Percentiles rank a stretch among this genome's conserved stretches.
These are phyloP conservation scores for Halcyon badia DNA, from an alignment of 2,797 vertebrate genomes.

Conservation along the genomic window DNA sequence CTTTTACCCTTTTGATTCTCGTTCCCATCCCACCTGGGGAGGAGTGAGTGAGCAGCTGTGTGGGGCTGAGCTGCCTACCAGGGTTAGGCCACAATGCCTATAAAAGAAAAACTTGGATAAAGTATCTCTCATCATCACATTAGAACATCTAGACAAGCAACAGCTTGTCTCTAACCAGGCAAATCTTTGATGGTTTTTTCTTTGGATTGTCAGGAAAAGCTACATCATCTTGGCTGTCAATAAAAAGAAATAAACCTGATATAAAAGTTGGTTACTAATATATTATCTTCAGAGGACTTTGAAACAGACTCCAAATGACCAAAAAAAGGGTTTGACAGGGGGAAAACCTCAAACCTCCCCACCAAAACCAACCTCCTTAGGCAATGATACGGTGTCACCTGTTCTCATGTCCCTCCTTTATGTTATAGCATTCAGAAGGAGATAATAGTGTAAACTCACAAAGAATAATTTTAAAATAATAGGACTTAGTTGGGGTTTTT, in stretches of 20 bases:
- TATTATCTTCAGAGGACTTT: background rate
- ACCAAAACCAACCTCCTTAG: background rate
- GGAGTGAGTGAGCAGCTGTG: background rate
- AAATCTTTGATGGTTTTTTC: background rate
- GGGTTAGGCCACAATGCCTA: background rate
- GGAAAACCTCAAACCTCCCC: background rate
- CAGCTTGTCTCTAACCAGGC: background rate
- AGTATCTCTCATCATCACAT: background rate
- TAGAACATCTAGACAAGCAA: background rate
- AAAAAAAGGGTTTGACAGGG: background rate
- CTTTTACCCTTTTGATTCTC: background rate
- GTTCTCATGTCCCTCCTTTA: background rate
- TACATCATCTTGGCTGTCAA: background rate
- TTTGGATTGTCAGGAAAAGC: background rate
- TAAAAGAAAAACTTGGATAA: background rate
- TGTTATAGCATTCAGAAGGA: background rate
- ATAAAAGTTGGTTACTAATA: background rate
- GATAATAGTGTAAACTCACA: background rate
- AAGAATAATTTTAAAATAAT: background rate
- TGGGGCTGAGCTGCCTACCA: background rate
- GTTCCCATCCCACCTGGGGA: background rate
- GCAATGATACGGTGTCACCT: background rate
- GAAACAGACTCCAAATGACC: background rate
- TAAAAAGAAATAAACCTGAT: background rate
- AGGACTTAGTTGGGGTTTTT: fast-evolving